Evolutionary conservation across 2,888 invertebrate species (phyloP).

Genomic region (Onchidella celtica): DNA sequence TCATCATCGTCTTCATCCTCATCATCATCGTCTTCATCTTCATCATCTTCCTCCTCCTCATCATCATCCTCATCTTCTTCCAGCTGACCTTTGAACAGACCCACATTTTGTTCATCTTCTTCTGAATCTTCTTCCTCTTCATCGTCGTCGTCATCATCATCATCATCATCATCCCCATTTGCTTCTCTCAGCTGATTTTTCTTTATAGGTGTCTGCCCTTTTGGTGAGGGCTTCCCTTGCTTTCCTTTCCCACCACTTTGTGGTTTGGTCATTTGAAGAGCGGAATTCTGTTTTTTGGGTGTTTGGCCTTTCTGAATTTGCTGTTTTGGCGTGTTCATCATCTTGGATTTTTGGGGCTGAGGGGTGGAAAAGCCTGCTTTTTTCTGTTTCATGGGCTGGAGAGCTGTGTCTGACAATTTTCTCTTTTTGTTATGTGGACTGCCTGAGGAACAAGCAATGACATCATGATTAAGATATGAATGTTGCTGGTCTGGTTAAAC

Average conservation of each 20-base stretch:
- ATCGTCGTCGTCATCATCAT: background rate
- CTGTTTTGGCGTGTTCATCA: background rate
- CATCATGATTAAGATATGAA: background rate
- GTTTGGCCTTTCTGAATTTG: background rate
- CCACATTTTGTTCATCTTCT: background rate
- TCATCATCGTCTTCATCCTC: background rate
- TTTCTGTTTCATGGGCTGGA: background rate
- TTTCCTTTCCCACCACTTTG: constrained; percentile 7
- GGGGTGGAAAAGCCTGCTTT: constrained; percentile 18
- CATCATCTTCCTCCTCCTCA: background rate
- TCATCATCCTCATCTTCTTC: background rate
- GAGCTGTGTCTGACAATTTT: constrained; percentile 15
- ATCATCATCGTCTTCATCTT: background rate
- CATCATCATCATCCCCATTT: background rate
- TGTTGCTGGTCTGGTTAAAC: too few relatives aligned
- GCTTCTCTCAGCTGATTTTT: background rate
- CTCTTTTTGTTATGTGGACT: constrained; percentile 2
- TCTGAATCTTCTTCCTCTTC: constrained; percentile 6
- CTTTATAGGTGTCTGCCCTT: background rate
- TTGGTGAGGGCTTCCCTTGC: background rate
- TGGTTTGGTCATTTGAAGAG: background rate
- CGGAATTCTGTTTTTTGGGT: background rate
- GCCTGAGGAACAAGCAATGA: background rate
- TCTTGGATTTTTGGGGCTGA: background rate
- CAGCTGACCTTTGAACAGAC: background rate